Percentiles rank a stretch among this genome's conserved stretches.
Evolutionary conservation across 2,797 vertebrate genomes (phyloP).

Genomic region (Hoplostethus mediterraneus): DNA sequence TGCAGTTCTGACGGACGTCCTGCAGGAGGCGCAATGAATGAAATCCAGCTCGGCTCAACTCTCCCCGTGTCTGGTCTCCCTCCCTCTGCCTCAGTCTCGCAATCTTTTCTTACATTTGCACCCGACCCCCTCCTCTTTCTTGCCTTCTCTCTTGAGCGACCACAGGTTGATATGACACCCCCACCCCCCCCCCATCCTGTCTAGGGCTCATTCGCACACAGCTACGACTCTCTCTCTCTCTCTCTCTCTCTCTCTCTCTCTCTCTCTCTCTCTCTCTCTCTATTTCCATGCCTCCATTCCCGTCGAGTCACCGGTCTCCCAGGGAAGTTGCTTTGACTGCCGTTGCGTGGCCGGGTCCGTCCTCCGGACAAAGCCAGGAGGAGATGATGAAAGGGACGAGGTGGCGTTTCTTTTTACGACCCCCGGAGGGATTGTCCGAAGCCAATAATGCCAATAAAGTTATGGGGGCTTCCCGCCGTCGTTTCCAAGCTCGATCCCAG

Average conservation of each 20-base stretch:
- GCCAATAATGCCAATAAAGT: slow-evolving; percentile 22
- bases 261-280: slow-evolving; percentile 1
- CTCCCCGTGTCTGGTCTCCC: slow-evolving; percentile 23
- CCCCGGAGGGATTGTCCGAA: not conserved
- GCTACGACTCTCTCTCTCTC: not conserved
- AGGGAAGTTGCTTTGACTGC: not conserved
- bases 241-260: not conserved
- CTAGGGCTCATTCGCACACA: slow-evolving; percentile 3
- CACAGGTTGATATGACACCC: slow-evolving; percentile 2
- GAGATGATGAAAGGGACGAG: slow-evolving; percentile 19
- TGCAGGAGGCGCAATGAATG: slow-evolving; percentile 41
- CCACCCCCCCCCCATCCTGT: not conserved
- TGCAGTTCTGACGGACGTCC: slow-evolving; percentile 9
- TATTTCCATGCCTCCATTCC: not conserved
- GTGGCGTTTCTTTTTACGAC: not conserved
- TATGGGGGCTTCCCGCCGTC: slow-evolving; percentile 6
- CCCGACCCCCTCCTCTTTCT: slow-evolving; percentile 6
- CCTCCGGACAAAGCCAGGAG: slow-evolving; percentile 12
- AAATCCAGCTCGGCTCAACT: slow-evolving; percentile 36
- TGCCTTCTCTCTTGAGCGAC: slow-evolving; percentile 24
- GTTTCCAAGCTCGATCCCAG: slow-evolving; percentile 20
- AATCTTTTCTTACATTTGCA: slow-evolving; percentile 36
- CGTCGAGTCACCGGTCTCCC: not conserved
- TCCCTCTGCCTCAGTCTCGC: not conserved
- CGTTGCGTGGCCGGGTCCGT: not conserved